These are phyloP conservation scores for Sarcophaga carnaria DNA, from an alignment of 2,888 invertebrate species.

Conservation along the genomic window DNA sequence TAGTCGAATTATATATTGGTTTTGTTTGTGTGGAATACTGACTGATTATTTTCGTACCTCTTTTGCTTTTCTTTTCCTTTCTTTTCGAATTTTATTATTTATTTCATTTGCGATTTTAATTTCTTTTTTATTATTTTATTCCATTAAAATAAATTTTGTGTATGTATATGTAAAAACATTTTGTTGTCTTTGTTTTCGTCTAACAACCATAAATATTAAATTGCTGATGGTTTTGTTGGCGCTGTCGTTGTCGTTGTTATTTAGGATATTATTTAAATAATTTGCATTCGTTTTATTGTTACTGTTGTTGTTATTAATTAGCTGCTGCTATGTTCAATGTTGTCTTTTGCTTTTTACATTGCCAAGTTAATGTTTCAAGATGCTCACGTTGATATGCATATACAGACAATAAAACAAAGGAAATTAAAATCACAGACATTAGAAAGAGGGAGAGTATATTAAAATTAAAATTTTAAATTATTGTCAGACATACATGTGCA, in stretches of 20 bases:
- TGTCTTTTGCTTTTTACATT: constrained; percentile 8
- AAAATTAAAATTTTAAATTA: too few species aligned
- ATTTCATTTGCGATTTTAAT: too few species aligned
- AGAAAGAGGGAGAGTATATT: too few species aligned
- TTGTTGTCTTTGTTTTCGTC: background rate
- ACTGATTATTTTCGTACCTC: too few species aligned
- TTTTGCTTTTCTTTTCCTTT: too few species aligned
- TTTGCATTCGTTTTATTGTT: constrained; percentile 1
- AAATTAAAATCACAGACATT: too few species aligned
- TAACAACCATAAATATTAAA: constrained; percentile 27
- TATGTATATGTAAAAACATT: background rate
- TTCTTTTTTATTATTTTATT: too few species aligned
- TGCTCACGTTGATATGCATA: background rate
- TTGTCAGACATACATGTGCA: background rate
- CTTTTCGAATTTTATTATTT: too few species aligned
- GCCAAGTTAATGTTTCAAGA: constrained; percentile 4
- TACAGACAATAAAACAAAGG: too few species aligned
- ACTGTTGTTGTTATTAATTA: background rate
- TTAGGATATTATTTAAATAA: constrained; percentile 4
- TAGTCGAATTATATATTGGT: too few species aligned
- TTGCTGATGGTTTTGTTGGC: constrained; percentile 19
- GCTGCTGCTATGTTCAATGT: background rate
- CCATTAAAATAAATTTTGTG: background rate
- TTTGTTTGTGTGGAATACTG: too few species aligned
- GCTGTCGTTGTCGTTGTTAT: constrained; percentile 26